A percentile compares a stretch with the other conserved stretches of the same genome.
Conservation (phyloP, 2,888 invertebrate genomes). For the Norana najaformis region DNA sequence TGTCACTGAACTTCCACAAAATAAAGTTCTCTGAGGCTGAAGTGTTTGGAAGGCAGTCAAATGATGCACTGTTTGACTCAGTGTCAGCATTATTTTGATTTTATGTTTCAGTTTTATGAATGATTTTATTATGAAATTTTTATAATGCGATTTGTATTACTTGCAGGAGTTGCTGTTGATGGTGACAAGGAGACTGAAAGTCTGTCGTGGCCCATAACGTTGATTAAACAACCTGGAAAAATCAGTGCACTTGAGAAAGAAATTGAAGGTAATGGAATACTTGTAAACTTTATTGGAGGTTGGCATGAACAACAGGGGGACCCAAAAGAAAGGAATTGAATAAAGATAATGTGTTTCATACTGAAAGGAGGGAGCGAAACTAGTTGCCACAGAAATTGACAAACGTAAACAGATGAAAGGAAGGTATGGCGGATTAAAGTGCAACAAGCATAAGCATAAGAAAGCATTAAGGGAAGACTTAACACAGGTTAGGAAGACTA, state of each 20-base stretch:
- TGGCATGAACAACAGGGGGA: not conserved
- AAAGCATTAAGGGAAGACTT: not conserved
- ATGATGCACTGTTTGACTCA: not conserved
- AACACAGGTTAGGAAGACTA: too few relatives aligned
- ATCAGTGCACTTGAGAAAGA: slow-evolving; percentile 87
- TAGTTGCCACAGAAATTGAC: not conserved
- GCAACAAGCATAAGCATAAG: not conserved
- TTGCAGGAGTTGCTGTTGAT: slow-evolving; percentile 60
- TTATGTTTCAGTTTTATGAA: not conserved
- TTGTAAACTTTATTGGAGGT: not conserved
- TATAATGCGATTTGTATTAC: not conserved
- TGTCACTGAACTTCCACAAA: too few relatives aligned
- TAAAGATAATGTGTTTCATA: not conserved
- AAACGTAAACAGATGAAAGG: not conserved
- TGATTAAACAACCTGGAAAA: slow-evolving; percentile 89
- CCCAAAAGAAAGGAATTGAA: too few relatives aligned
- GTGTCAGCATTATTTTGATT: not conserved
- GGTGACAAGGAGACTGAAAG: slow-evolving; percentile 62
- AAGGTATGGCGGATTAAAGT: not conserved
- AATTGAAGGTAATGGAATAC: slow-evolving; percentile 66
- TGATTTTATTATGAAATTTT: not conserved
- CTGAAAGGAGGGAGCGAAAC: not conserved
- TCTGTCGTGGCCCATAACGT: slow-evolving; percentile 54
- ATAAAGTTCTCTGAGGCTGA: too few relatives aligned
- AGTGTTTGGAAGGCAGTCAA: too few relatives aligned